These are phyloP conservation scores for Prionailurus bengalensis DNA, from an alignment of 2,113 vertebrate genomes.

Conservation along the genomic window DNA sequence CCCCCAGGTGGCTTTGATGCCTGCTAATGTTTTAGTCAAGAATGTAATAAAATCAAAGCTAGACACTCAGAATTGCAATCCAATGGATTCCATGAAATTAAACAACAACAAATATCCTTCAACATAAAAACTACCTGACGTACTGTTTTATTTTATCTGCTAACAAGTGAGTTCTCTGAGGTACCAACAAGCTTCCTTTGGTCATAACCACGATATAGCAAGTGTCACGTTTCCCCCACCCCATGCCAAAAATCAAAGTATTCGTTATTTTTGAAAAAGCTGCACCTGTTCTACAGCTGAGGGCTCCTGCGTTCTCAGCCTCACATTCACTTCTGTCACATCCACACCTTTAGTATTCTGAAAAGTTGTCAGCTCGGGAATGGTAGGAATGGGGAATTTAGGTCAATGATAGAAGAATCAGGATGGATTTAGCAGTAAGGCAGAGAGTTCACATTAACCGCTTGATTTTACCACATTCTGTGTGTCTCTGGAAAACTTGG, in stretches of 20 bases:
- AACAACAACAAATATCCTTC: not conserved
- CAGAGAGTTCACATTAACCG: fast-evolving
- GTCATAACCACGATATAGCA: not conserved
- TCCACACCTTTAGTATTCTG: not conserved
- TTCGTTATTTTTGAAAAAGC: not conserved
- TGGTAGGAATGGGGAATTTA: not conserved
- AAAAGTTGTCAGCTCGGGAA: not conserved
- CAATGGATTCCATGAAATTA: not conserved
- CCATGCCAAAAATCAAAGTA: fast-evolving
- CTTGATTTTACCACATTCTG: not conserved
- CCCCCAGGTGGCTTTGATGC: not conserved
- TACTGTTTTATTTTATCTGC: not conserved
- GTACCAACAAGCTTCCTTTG: not conserved
- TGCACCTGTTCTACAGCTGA: not conserved
- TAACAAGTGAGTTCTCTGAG: not conserved
- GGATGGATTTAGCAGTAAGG: not conserved
- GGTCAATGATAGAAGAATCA: not conserved
- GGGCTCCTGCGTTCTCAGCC: not conserved
- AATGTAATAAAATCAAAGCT: not conserved
- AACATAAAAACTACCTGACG: not conserved
- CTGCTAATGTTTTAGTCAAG: not conserved
- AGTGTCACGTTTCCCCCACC: not conserved
- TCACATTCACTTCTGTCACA: not conserved
- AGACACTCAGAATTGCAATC: not conserved
- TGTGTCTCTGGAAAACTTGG: not conserved